These are phyloP conservation scores for Geodia barretti DNA, from an alignment of 37 sponge, comb jelly and placozoan species.

Conservation along the genomic window DNA sequence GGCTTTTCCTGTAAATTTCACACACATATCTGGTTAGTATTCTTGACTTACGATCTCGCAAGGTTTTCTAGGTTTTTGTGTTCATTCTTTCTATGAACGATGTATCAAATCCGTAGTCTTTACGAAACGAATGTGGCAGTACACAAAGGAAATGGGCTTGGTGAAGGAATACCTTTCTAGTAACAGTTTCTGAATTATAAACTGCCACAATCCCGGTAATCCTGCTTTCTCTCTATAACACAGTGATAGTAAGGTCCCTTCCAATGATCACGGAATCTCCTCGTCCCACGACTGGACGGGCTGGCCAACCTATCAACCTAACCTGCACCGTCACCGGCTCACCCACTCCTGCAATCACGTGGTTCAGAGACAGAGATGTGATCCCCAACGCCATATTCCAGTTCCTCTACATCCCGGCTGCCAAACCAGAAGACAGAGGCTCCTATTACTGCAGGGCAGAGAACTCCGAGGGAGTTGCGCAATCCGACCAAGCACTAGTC, in stretches of 20 bases:
- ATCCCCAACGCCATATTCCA: background rate
- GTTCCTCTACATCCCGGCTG: background rate
- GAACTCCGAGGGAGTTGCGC: background rate
- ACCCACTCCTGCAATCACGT: conserved; percentile 6
- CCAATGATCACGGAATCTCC: background rate
- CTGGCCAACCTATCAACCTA: background rate
- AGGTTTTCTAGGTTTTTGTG: too few species aligned
- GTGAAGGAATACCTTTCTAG: too few species aligned
- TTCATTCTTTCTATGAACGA: too few species aligned
- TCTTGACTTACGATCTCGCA: too few species aligned
- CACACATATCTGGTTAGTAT: too few species aligned
- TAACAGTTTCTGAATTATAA: too few species aligned
- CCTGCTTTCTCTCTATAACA: too few species aligned
- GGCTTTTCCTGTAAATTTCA: too few species aligned
- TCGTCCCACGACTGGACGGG: background rate
- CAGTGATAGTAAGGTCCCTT: background rate
- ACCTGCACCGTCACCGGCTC: conserved; percentile 11
- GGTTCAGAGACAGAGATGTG: background rate
- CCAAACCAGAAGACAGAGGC: conserved; percentile 11
- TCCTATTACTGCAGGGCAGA: conserved; percentile 9
- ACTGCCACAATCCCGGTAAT: too few species aligned
- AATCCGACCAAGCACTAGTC: background rate
- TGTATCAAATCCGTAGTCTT: too few species aligned
- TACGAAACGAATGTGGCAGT: too few species aligned
- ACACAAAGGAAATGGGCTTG: too few species aligned